Conservation (phyloP, 1,140 invertebrate species). For the Neomicropteryx cornuta region DNA sequence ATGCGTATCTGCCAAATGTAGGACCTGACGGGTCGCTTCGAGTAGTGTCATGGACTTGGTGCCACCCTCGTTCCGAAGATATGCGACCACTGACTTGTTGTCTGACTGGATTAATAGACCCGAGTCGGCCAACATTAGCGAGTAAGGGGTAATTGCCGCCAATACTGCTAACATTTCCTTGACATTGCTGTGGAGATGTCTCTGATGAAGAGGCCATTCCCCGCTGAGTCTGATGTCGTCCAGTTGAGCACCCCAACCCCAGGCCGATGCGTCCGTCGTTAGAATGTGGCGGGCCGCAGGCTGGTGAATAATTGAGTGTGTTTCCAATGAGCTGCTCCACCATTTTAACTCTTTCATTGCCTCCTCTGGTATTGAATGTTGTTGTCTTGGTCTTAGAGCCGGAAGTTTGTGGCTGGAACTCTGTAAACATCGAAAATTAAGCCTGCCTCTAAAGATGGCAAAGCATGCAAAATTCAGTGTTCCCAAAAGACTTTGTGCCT, state of each 20-base stretch:
- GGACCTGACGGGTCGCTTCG: conserved; percentile 4
- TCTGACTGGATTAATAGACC: conserved; percentile 16
- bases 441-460: conserved; percentile 37
- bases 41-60: conserved; percentile 11
- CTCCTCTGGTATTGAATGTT: neutral
- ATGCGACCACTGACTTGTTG: conserved; percentile 17
- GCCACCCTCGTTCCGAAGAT: conserved; percentile 15
- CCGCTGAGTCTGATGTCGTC: conserved; percentile 1
- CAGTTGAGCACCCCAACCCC: conserved; percentile 10
- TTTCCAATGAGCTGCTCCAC: conserved; percentile 11
- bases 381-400: neutral
- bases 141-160: conserved; percentile 7
- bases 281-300: conserved; percentile 11
- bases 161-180: conserved; percentile 18
- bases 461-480: conserved; percentile 32
- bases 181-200: conserved; percentile 17
- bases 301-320: conserved; percentile 8
- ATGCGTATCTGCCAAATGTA: conserved; percentile 1
- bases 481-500: conserved; percentile 1
- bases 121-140: conserved; percentile 6
- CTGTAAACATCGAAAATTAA: conserved; percentile 7
- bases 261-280: conserved; percentile 16
- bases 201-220: conserved; percentile 4
- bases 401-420: conserved; percentile 1
- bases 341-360: conserved; percentile 9